Evolutionary conservation across 2,113 vertebrate genomes (phyloP), one percentile per base, ranked within the genome.

Genomic region (Drymodes brunneopygia): DNA sequence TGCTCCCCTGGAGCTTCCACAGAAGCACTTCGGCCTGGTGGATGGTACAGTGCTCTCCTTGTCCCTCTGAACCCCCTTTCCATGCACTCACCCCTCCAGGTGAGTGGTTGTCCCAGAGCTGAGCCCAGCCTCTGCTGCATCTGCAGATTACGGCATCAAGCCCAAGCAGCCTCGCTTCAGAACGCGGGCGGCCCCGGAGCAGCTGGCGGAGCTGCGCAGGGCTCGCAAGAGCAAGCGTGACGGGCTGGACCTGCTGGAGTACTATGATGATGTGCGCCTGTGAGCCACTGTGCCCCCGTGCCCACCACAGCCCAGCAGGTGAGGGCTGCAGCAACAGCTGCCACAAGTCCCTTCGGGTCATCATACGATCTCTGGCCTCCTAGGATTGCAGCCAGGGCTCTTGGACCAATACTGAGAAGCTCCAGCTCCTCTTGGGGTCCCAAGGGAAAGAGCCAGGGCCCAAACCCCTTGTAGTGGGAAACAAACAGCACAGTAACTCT

Each of bases 91-190:
- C 7, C 47, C 12, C 28, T 69, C 35, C 29, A 28, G n/a, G 29
- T 0, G 3, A 40, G 48, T 0, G 0, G 15, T 2, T 72, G 48
- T 56, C 45, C 20, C 15, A 3, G 51, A 50, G 40, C 51, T 62
- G 61, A 57, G 72, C 56, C 24, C 60, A 53, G 28, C 9, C 31
- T 29, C 29, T 2, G 2, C 36, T 78, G 25, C 70, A 10, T 84
- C 87, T 5, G 0, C 88, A 98, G 98, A 98, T 95, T 98, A 98
- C 0, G 98, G 98, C 57, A 70, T 98, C 90, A 97, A 81, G n/a
- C 98, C 98, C 58, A 97, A 97, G 88, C 97, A 98, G 80, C 98
- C 98, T 0, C 17, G 2, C 12, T 20, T 97, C 48, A 70, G 35
- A 33, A 86, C 18, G 0, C 38, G 2, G 21, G 31, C 17, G 6